Conservation (phyloP, 2,888 invertebrate species). For the Drosophila paranaensis region DNA sequence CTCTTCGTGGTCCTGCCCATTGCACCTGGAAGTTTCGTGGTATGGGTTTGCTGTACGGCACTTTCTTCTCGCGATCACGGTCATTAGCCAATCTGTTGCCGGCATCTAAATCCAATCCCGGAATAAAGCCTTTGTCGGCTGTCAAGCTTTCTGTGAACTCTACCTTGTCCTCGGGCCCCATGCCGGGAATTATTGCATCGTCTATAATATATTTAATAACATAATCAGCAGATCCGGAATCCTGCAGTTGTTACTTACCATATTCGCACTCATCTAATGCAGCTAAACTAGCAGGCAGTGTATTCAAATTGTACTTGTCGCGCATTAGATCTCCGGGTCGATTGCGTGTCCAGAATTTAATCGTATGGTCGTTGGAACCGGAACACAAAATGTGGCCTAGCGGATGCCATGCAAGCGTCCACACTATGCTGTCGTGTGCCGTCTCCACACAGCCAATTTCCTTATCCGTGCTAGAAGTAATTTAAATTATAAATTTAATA, state of each 20-base stretch:
- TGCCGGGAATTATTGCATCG: constrained; percentile 94
- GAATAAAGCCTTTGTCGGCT: constrained; percentile 88
- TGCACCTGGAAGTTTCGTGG: constrained; percentile 98
- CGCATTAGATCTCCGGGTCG: constrained; percentile 99
- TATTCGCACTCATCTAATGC: constrained; percentile 90
- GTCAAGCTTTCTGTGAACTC: constrained; percentile 89
- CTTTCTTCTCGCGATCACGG: constrained; percentile 91
- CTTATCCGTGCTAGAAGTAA: constrained; percentile 91
- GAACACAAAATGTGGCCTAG: constrained; percentile 99
- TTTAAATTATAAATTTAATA: background rate
- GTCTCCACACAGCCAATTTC: constrained; percentile 99
- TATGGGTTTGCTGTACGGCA: constrained; percentile 98
- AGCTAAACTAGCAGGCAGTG: constrained; percentile 92
- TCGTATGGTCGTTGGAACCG: constrained; percentile 99
- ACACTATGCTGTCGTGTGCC: constrained; percentile 99
- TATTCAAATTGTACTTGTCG: constrained; percentile 98
- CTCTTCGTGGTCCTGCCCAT: constrained; percentile 93
- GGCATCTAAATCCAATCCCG: constrained; percentile 93
- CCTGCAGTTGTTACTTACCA: constrained; percentile 82
- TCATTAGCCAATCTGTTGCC: constrained; percentile 86
- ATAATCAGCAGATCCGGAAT: background rate
- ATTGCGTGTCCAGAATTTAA: constrained; percentile 99
- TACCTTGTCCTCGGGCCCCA: constrained; percentile 98
- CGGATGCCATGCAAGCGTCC: constrained; percentile 99
- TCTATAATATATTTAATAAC: constrained; percentile 84